Conservation (phyloP, 2,113 vertebrate genomes). For the Chloebia gouldiae region DNA sequence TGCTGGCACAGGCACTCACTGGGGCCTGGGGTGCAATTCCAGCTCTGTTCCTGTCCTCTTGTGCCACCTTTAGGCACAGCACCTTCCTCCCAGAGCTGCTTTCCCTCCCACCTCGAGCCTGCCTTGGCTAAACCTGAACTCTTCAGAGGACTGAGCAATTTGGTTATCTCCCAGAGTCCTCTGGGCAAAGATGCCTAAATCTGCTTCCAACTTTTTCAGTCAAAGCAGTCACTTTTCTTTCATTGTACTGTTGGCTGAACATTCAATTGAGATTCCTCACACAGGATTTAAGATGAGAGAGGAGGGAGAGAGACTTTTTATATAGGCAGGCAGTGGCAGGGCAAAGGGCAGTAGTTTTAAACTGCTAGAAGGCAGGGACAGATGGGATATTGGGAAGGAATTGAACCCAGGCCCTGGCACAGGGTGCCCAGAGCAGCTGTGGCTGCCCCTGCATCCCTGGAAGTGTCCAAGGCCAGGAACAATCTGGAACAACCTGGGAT, state of each 20-base stretch:
- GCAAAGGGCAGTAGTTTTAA: background rate
- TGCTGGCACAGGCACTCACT: background rate
- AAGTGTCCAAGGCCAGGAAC: background rate
- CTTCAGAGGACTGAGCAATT: background rate
- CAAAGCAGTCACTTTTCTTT: background rate
- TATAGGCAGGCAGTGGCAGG: background rate
- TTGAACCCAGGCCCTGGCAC: background rate
- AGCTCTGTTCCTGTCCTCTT: slow-evolving; percentile 8
- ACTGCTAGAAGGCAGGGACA: background rate
- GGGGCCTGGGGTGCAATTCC: background rate
- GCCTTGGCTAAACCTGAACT: background rate
- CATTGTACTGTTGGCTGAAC: background rate
- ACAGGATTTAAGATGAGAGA: background rate
- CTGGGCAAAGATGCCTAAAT: background rate
- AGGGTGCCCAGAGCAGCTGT: background rate
- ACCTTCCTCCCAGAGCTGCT: background rate
- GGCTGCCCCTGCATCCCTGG: background rate
- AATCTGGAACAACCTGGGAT: background rate
- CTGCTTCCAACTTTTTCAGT: background rate
- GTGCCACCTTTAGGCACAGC: background rate
- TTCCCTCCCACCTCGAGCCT: background rate
- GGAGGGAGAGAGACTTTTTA: background rate
- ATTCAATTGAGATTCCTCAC: background rate
- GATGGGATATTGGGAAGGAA: background rate
- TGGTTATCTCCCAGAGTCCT: background rate